A percentile compares a stretch with the other conserved stretches of the same genome.
These are phyloP conservation scores for Pyrgus malvae DNA, from an alignment of 2,888 invertebrate genomes.

Conservation along the genomic window DNA sequence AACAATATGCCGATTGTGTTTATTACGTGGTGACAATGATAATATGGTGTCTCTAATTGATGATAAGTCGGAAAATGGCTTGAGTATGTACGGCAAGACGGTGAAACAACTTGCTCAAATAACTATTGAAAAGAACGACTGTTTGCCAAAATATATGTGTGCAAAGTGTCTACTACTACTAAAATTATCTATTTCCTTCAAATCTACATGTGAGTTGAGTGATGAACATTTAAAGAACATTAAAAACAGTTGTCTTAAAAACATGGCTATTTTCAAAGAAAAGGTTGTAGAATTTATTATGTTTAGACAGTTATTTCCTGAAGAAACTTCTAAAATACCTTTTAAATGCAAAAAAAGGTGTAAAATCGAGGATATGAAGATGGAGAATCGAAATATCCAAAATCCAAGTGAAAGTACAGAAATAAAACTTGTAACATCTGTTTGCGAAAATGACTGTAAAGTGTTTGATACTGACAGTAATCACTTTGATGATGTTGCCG, in stretches of 20 bases:
- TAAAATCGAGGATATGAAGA: too few species aligned
- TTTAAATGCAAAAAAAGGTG: not conserved
- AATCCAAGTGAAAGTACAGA: too few species aligned
- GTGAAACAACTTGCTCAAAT: slow-evolving; percentile 53
- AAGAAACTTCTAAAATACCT: not conserved
- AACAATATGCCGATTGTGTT: slow-evolving; percentile 62
- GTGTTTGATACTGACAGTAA: not conserved
- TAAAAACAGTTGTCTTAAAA: not conserved
- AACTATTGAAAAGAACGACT: slow-evolving; percentile 47
- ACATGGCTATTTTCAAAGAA: slow-evolving; percentile 7
- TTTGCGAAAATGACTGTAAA: too few species aligned
- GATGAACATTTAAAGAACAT: slow-evolving; percentile 42
- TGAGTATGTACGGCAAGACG: slow-evolving; percentile 58
- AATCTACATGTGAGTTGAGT: slow-evolving; percentile 58
- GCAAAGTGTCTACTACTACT: slow-evolving; percentile 53
- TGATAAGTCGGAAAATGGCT: slow-evolving; percentile 43
- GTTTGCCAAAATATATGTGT: slow-evolving; percentile 59
- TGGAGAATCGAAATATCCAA: too few species aligned
- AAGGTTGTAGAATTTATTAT: slow-evolving; percentile 15
- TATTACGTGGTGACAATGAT: slow-evolving; percentile 44
- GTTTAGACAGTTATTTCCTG: slow-evolving; percentile 11
- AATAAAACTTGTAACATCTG: too few species aligned
- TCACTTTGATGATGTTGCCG: not conserved
- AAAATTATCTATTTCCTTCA: slow-evolving; percentile 61
- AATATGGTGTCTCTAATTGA: slow-evolving; percentile 58